These are phyloP conservation scores for Aphidius colemani DNA, from an alignment of 2,888 invertebrate genomes.

Conservation along the genomic window DNA sequence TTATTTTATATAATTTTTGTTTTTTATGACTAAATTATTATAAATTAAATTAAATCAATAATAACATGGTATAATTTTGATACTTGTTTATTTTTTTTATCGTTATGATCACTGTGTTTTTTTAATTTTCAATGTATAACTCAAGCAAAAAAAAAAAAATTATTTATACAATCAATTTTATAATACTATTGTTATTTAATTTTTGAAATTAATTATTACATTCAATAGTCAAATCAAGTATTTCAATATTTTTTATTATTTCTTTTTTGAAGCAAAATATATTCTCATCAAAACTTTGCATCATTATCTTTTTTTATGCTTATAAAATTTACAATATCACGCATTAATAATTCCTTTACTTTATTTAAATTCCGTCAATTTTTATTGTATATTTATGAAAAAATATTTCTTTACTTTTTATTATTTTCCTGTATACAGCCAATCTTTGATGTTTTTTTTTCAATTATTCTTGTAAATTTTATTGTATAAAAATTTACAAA, in stretches of 20 bases:
- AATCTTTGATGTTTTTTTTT: constrained; percentile 21
- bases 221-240: constrained; percentile 35
- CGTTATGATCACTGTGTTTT: not conserved
- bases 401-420: constrained; percentile 40
- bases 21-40: too few relatives aligned
- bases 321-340: constrained; percentile 49
- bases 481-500: too few relatives aligned
- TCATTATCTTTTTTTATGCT: constrained; percentile 34
- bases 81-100: too few relatives aligned
- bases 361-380: constrained; percentile 11
- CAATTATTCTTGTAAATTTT: not conserved
- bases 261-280: constrained; percentile 48
- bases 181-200: constrained; percentile 24
- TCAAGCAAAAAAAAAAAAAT: not conserved
- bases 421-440: constrained; percentile 20
- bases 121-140: constrained; percentile 15
- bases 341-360: constrained; percentile 37
- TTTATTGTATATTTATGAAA: constrained; percentile 32
- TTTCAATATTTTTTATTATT: constrained; percentile 38
- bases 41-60: too few relatives aligned
- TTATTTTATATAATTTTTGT: too few relatives aligned
- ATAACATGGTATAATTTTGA: too few relatives aligned
- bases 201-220: constrained; percentile 26
- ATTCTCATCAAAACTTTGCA: constrained; percentile 34
- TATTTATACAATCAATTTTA: constrained; percentile 9